phyloP scores from a whole-genome alignment of 2,797 vertebrate species.

The Pogonophryne albipinna region DNA sequence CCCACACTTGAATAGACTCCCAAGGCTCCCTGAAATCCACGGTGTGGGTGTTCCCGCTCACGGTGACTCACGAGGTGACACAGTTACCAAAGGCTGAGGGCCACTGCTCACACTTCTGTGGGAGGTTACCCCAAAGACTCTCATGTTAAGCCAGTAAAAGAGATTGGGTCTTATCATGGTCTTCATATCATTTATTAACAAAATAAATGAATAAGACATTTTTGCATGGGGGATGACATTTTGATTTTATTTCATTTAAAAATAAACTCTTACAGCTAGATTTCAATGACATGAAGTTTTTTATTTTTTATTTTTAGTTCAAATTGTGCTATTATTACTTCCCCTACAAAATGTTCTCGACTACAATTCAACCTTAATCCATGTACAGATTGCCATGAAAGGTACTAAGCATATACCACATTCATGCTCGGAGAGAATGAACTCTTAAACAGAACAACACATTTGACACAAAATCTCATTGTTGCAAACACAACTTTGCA shows the following conservation, averaged over 20 bases:
- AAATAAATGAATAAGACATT: neutral
- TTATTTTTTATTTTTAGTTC: too few relatives aligned
- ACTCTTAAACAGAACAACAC: too few relatives aligned
- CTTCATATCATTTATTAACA: too few relatives aligned
- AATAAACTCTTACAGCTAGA: neutral
- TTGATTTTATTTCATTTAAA: neutral
- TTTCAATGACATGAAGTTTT: neutral
- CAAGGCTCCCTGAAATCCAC: constrained; percentile 46
- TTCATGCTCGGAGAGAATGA: too few relatives aligned
- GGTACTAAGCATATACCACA: too few relatives aligned
- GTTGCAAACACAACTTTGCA: neutral
- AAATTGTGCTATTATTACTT: too few relatives aligned
- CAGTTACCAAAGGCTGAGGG: constrained; percentile 59
- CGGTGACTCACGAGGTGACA: constrained; percentile 68
- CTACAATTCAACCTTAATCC: too few relatives aligned
- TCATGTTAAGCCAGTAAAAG: constrained; percentile 4
- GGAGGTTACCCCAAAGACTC: constrained; percentile 36
- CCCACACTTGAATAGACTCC: constrained; percentile 41
- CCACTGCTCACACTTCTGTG: constrained; percentile 47
- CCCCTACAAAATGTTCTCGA: too few relatives aligned
- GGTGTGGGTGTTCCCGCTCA: constrained; percentile 68
- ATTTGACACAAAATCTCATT: neutral
- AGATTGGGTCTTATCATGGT: neutral
- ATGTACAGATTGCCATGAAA: too few relatives aligned
- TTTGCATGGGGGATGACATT: neutral